phyloP scores from a whole-genome alignment of 2,113 vertebrate species.

The Microtus montanus region DNA sequence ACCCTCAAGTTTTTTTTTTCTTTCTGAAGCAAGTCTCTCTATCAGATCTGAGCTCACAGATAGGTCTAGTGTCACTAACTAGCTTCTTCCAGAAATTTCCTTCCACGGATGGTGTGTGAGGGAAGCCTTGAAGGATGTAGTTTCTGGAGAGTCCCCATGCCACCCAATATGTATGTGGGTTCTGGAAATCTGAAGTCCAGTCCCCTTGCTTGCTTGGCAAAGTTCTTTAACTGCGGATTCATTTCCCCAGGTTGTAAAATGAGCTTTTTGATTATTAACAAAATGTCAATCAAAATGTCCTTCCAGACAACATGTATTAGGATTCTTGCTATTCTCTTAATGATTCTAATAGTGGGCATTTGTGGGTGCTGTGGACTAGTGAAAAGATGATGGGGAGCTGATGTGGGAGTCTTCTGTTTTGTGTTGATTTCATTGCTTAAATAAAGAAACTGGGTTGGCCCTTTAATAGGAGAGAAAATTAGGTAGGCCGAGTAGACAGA shows the following conservation, averaged over 20 bases:
- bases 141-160: too few species aligned
- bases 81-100: background rate
- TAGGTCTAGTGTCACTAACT: background rate
- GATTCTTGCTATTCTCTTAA: background rate
- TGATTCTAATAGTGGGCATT: background rate
- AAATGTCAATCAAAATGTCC: background rate
- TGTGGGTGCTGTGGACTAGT: background rate
- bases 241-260: background rate
- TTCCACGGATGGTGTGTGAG: background rate
- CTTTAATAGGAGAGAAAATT: too few species aligned
- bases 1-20: background rate
- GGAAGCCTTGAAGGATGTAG: too few species aligned
- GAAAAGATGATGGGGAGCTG: background rate
- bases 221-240: background rate
- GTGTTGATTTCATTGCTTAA: too few species aligned
- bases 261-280: background rate
- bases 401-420: too few species aligned
- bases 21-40: background rate
- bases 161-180: background rate
- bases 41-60: background rate
- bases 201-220: background rate
- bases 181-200: background rate
- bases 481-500: too few species aligned
- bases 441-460: too few species aligned
- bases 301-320: background rate